Conservation (phyloP, 2,888 invertebrate genomes). For the Caenorhabditis sp. region DNA sequence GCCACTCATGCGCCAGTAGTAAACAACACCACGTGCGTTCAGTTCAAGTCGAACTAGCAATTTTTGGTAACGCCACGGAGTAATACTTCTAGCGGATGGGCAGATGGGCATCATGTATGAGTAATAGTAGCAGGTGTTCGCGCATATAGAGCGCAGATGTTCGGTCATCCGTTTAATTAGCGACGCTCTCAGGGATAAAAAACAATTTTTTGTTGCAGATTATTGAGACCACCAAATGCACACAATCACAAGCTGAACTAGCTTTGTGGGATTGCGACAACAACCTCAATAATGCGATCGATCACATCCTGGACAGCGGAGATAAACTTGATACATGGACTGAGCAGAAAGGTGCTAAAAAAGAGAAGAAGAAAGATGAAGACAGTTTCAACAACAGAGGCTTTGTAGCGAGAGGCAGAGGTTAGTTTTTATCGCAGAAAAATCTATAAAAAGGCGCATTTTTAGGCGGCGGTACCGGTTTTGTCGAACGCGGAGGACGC, state of each 20-base stretch:
- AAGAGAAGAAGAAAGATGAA: constrained; percentile 75
- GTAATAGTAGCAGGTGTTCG: constrained; percentile 46
- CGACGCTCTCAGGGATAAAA: not conserved
- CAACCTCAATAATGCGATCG: constrained; percentile 75
- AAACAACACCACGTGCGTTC: not conserved
- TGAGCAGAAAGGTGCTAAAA: constrained; percentile 73
- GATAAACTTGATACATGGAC: constrained; percentile 75
- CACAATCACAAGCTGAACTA: constrained; percentile 77
- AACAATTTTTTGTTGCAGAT: constrained; percentile 68
- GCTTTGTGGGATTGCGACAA: constrained; percentile 78
- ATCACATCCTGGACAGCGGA: constrained; percentile 73
- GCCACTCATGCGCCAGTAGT: not conserved
- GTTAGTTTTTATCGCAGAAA: constrained; percentile 9
- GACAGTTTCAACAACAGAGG: constrained; percentile 47
- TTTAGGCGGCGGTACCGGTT: constrained; percentile 44
- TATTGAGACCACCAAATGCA: constrained; percentile 79
- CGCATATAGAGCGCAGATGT: constrained; percentile 37
- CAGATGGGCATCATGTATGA: constrained; percentile 38
- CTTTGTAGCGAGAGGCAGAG: constrained; percentile 56
- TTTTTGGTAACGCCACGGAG: not conserved
- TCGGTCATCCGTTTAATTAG: constrained; percentile 26
- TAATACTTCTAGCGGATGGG: not conserved
- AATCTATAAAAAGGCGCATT: not conserved
- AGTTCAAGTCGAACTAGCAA: not conserved
- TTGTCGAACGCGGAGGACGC: constrained; percentile 58